Evolutionary conservation across 2,113 vertebrate species (phyloP), one percentile per base, ranked within the genome.

Genomic region (Malurus alboscapulatus): DNA sequence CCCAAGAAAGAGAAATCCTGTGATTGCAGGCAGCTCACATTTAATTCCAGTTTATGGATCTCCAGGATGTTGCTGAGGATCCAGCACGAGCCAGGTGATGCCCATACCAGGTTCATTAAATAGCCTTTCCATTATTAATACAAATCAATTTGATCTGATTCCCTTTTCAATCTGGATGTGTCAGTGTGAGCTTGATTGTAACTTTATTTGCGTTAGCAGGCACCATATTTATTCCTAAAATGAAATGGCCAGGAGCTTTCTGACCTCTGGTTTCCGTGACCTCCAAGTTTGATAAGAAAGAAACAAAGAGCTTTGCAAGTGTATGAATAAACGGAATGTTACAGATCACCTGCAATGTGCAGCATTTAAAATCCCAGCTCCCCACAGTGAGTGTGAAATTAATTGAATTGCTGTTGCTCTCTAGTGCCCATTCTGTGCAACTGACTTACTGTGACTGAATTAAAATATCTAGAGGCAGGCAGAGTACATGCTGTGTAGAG

Each of bases 391-490:
- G 71, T 96, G 77, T 91, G 94, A 96, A 94, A 97, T 96, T 96
- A 97, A 96, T 95, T 93, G 92, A 97, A 91, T 93, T 96, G 79
- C 88, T 95, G 83, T 94, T 96, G 92, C 88, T 97, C 88, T 96
- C 94, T 96, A 89, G 91, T 95, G 94, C 79, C 96, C 91, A 88
- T 87, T 95, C 92, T 92, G 92, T 90, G 96, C 89, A 97, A 96
- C 72, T 94, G 88, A 95, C 80, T 96, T 91, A 92, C 87, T 92
- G 92, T 94, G 90, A 95, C 91, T 96, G 90, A 94, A 96, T 96
- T 96, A 92, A 96, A 94, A 96, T 89, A 93, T 88, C 94, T 92
- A 79, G 94, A 96, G 96, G 96, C 96, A 96, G 92, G 95, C 93
- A 86, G 92, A 86, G 73, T 79, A 84, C 96, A 93, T 94, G 94